Evolutionary conservation across 2,888 invertebrate species (phyloP).

Genomic region (Eupithecia abbreviata): DNA sequence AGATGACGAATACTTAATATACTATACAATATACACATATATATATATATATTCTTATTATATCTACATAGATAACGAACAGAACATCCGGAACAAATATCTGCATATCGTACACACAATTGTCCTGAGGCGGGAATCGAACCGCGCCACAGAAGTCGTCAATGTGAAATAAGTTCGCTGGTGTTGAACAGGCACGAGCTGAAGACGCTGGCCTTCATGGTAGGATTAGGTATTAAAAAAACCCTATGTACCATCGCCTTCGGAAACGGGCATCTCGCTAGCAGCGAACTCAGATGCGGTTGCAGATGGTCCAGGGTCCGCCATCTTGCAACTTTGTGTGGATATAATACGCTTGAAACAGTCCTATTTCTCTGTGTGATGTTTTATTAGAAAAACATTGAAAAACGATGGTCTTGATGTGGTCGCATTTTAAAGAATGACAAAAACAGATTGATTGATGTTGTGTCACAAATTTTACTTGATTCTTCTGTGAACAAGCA

Average conservation of each 20-base stretch:
- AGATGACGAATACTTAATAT: no score
- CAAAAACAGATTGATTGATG: constrained; percentile 32
- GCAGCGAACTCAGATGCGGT: constrained; percentile 50
- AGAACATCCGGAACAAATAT: no score
- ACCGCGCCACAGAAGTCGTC: no score
- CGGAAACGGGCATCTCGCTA: constrained; percentile 52
- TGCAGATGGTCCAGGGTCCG: constrained; percentile 44
- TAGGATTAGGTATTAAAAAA: not conserved
- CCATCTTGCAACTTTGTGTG: constrained; percentile 51
- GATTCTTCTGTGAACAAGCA: constrained; percentile 33
- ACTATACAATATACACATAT: no score
- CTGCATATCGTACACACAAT: no score
- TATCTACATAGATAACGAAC: no score
- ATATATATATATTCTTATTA: no score
- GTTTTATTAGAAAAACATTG: constrained; percentile 32
- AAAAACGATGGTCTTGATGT: constrained; percentile 41
- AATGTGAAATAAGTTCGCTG: not conserved
- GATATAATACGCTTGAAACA: constrained; percentile 57
- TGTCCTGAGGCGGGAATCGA: no score
- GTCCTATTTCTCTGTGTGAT: constrained; percentile 49
- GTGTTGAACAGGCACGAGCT: not conserved
- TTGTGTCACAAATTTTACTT: constrained; percentile 2
- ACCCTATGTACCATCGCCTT: constrained; percentile 48
- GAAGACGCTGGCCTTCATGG: not conserved
- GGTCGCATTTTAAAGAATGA: constrained; percentile 64